Evolutionary conservation across 2,113 vertebrate genomes (phyloP), one percentile per base, ranked within the genome.

Genomic region (Camelus bactrianus): DNA sequence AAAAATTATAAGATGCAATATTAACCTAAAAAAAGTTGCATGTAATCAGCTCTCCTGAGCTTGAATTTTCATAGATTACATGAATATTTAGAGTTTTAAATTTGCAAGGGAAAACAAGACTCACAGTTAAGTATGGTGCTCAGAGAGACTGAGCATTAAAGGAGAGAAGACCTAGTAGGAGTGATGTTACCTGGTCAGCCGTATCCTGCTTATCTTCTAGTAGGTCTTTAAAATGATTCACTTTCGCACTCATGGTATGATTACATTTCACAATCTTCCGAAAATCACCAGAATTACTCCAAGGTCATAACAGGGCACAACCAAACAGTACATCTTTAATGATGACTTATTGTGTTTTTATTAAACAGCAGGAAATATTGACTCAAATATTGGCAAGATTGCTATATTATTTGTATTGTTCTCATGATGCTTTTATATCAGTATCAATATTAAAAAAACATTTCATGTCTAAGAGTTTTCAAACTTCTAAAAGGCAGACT

Each of bases 71-170:
- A 46, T 46, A 77, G 30, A 54, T 65, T 86, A 35, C 15, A 38
- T 75, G 28, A 32, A 62, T 38, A 60, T 12, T 73, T 91, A 56
- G 8, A 92, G 77, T 93, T 94, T 96, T 69, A 76, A 60, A 60
- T 64, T 89, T 35, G 19, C 65, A 72, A 67, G 50, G 11, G 26
- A 22, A 91, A 84, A 13, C 1, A 82, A 60, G 9, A 16, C 14
- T 90, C 52, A 58, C 10, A 75, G 10, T 50, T 62, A 62, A 77
- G 28, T 28, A 19, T 6, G 3, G 50, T 8, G 32, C 17, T 22
- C 5, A 64, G 56, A 89, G 16, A 80, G 26, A 50, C 30, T 48
- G 12, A 69, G 17, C 46, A 16, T 22, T 16, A 76, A 79, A 38
- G 28, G 16, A 81, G 19, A 95, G 38, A 64, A 84, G 8, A 52